Percentiles rank a stretch among this genome's conserved stretches.
Evolutionary conservation across 2,888 invertebrate species (phyloP).

Genomic region (Linhomoeus sp.): DNA sequence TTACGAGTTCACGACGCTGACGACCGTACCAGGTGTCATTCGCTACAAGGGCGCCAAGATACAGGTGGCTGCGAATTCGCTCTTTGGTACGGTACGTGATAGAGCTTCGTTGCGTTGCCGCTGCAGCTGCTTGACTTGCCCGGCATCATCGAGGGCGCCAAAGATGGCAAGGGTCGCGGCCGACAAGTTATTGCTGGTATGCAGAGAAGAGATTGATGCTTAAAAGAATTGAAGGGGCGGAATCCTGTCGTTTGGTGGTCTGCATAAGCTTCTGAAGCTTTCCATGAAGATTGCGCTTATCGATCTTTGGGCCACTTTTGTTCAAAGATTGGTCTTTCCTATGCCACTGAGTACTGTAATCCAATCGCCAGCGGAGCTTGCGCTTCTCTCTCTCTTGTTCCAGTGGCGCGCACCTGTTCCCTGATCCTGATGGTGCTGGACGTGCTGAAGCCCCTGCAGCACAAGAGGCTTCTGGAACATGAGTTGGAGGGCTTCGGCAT

Average conservation of each 20-base stretch:
- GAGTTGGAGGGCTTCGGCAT: conserved; percentile 98
- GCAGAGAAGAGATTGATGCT: too few species aligned
- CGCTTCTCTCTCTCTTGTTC: conserved; percentile 7
- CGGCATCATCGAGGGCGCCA: conserved; percentile 98
- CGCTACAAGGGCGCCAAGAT: conserved; percentile 84
- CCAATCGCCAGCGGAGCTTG: too few species aligned
- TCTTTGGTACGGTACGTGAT: too few species aligned
- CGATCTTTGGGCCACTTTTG: too few species aligned
- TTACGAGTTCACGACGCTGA: conserved; percentile 96
- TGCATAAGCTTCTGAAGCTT: too few species aligned
- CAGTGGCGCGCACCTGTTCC: conserved; percentile 87
- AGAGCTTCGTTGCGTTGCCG: too few species aligned
- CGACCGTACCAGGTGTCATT: conserved; percentile 92
- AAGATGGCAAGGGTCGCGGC: conserved; percentile 97
- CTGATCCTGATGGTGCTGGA: conserved; percentile 88
- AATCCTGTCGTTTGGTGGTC: too few species aligned
- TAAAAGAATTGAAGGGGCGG: too few species aligned
- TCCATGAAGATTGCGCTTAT: too few species aligned
- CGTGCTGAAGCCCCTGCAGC: conserved; percentile 84
- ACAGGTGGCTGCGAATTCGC: conserved; percentile 41
- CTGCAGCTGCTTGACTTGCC: conserved; percentile 79
- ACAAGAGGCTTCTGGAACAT: conserved; percentile 83
- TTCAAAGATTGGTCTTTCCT: too few species aligned
- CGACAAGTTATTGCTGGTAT: conserved; percentile 74
- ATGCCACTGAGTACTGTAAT: too few species aligned